Base-by-base conservation (phyloP, 2,113 vertebrate genomes). In the Syngnathus scovelli region DNA sequence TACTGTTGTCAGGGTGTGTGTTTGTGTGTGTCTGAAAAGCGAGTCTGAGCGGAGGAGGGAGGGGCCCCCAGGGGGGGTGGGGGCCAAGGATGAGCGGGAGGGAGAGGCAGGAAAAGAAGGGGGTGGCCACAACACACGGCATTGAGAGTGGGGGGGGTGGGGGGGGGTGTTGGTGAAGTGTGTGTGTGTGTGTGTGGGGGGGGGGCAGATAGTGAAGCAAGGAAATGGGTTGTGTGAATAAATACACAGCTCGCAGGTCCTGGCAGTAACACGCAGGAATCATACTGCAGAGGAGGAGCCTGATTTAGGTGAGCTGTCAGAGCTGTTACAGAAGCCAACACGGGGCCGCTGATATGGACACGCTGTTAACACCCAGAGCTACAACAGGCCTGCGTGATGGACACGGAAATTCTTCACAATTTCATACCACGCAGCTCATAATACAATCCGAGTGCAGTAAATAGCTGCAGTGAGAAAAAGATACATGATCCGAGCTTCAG, bases 261-360 rank as follows among this genome's bases (percentile, higher is more conserved):
- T 77, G 74, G 82, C 74, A 76, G 85, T 62, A 83, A 85, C 86
- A 88, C 81, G 76, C 56, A 85, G 82, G 73, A 78, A 81, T 82
- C 81, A 81, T 85, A 75, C 86, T 85, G 88, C 87, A 89, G 89
- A 88, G 86, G 84, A 86, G 83, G 87, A 86, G 84, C 85, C 73
- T 86, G 85, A 82, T 82, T 78, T 79, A 87, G 84, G 84, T 83
- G 79, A 87, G 83, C 80, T 74, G 84, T 83, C 82, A 81, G 67
- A 60, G 76, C 78, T 71, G 75, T 68, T 71, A 71, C 71, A 77
- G 67, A 72, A 51, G 23, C 64, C n/a, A 85, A 81, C 73, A 73
- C 77, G 21, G 72, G 71, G 61, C 61, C 71, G 67, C 72, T 66
- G 70, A 71, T 68, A 55, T 67, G 70, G 70, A 78, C 33, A 67